Evolutionary conservation across 2,113 vertebrate species (phyloP).

Genomic region (Holacanthus passer): DNA sequence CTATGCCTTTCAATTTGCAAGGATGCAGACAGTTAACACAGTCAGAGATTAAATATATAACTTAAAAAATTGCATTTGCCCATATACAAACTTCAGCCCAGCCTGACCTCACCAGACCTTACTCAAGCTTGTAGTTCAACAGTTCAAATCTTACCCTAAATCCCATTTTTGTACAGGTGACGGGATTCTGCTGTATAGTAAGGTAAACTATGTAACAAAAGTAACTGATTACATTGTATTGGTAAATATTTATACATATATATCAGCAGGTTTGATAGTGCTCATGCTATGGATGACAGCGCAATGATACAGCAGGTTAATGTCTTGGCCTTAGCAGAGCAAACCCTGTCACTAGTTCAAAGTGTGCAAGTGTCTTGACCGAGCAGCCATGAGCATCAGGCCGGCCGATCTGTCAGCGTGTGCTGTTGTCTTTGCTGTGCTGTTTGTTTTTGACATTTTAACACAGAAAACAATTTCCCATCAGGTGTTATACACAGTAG

Average conservation of each 20-base stretch:
- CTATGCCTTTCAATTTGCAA: neutral
- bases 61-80: too few relatives aligned
- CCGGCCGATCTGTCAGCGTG: neutral
- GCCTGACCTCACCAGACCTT: too few relatives aligned
- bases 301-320: neutral
- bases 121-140: too few relatives aligned
- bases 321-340: neutral
- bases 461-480: slow-evolving; percentile 8
- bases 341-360: neutral
- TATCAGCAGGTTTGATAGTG: neutral
- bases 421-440: neutral
- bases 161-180: neutral
- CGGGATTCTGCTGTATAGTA: neutral
- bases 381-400: neutral
- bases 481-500: slow-evolving; percentile 1
- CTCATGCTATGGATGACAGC: neutral
- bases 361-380: neutral
- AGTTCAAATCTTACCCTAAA: neutral
- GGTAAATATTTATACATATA: too few relatives aligned
- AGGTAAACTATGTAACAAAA: neutral
- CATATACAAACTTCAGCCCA: too few relatives aligned
- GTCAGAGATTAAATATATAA: neutral
- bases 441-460: slow-evolving; percentile 15
- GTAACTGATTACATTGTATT: neutral
- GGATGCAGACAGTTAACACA: neutral